Evolutionary conservation across 2,888 invertebrate species (phyloP).

Genomic region (Belgica antarctica): DNA sequence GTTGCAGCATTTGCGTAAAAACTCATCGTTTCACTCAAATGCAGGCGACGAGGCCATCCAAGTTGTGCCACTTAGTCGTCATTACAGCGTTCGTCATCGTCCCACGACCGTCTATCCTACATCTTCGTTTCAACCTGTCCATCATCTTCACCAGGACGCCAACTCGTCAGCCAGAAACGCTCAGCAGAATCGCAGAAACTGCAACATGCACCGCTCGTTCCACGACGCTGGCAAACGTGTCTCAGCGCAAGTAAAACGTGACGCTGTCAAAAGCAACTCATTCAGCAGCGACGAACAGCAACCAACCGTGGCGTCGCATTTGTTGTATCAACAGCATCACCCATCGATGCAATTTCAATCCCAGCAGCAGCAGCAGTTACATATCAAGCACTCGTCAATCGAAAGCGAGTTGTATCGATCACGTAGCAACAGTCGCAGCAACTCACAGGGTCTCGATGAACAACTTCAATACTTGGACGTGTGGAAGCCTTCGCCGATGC

Average conservation of each 20-base stretch:
- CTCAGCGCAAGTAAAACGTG: slow-evolving; percentile 51
- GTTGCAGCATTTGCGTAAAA: slow-evolving; percentile 55
- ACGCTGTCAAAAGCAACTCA: slow-evolving; percentile 53
- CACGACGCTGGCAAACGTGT: slow-evolving; percentile 49
- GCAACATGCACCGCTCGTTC: slow-evolving; percentile 54
- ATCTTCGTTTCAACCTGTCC: slow-evolving; percentile 30
- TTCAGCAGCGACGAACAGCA: slow-evolving; percentile 51
- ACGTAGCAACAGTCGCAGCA: slow-evolving; percentile 53
- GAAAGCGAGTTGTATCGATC: slow-evolving; percentile 52
- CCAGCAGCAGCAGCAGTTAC: background rate
- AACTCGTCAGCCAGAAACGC: slow-evolving; percentile 49
- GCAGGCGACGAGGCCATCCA: slow-evolving; percentile 46
- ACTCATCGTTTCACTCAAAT: slow-evolving; percentile 55
- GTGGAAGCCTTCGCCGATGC: slow-evolving; percentile 46
- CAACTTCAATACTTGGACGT: slow-evolving; percentile 31
- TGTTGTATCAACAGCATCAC: slow-evolving; percentile 38
- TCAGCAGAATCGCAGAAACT: slow-evolving; percentile 54
- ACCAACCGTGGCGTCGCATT: background rate
- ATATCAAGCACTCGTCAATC: slow-evolving; percentile 48
- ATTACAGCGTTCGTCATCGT: slow-evolving; percentile 44
- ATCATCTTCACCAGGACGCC: slow-evolving; percentile 49
- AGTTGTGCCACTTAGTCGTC: slow-evolving; percentile 44
- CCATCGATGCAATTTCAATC: slow-evolving; percentile 19
- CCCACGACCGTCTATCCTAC: slow-evolving; percentile 19
- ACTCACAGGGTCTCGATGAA: slow-evolving; percentile 39